Conservation (phyloP, 2,113 vertebrate species). For the Sturnus vulgaris region DNA sequence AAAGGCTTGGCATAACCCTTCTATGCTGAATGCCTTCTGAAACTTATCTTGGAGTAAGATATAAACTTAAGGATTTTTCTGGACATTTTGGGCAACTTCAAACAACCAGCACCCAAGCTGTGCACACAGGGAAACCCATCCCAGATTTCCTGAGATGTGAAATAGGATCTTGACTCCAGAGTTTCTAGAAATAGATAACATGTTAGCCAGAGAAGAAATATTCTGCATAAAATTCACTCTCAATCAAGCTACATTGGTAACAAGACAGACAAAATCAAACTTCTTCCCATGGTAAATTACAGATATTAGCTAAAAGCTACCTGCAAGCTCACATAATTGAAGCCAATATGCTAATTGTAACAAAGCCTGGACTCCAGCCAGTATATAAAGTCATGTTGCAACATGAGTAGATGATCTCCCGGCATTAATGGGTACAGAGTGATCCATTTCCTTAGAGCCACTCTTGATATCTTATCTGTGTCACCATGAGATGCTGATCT, state of each 20-base stretch:
- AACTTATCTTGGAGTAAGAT: background rate
- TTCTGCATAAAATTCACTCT: background rate
- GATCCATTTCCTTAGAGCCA: background rate
- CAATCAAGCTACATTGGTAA: background rate
- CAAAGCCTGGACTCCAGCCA: conserved; percentile 3
- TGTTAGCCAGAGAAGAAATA: background rate
- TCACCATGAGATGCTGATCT: background rate
- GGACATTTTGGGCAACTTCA: background rate
- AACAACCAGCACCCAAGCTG: background rate
- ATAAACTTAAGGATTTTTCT: background rate
- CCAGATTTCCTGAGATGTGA: background rate
- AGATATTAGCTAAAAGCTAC: background rate
- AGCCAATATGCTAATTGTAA: background rate
- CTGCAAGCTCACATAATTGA: conserved; percentile 1
- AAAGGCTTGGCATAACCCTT: background rate
- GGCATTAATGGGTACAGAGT: background rate
- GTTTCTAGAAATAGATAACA: background rate
- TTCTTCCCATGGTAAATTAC: background rate
- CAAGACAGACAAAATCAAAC: background rate
- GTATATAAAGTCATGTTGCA: background rate
- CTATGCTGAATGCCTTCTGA: background rate
- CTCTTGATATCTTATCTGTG: background rate
- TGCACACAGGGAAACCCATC: background rate
- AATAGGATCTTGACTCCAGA: background rate
- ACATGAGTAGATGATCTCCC: background rate